A percentile compares a stretch with the other conserved stretches of the same genome.
phyloP scores from a whole-genome alignment of 2,797 vertebrate genomes.

The Fratercula arctica region DNA sequence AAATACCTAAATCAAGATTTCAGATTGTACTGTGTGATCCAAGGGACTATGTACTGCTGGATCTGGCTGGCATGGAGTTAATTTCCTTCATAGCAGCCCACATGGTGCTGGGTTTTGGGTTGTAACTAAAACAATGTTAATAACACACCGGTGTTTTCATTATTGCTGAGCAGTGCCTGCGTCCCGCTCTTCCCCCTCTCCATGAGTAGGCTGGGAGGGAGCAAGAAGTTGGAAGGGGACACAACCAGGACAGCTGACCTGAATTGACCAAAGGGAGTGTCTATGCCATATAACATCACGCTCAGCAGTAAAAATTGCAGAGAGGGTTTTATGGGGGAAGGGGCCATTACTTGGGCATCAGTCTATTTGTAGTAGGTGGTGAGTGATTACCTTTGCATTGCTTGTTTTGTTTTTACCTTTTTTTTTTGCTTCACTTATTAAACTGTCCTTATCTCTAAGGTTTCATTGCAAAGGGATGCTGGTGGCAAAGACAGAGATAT shows the following conservation, averaged over 20 bases:
- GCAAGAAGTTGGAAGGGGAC: not conserved
- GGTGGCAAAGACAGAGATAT: not conserved
- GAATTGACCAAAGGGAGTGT: not conserved
- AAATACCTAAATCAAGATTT: not conserved
- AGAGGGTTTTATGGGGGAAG: not conserved
- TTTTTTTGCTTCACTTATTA: not conserved
- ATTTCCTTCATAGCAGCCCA: not conserved
- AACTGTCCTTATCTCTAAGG: rapidly evolving
- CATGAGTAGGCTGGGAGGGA: not conserved
- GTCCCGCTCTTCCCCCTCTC: not conserved
- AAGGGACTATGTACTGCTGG: not conserved
- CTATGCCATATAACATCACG: not conserved
- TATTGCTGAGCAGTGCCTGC: not conserved
- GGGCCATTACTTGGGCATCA: not conserved
- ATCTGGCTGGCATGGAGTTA: not conserved
- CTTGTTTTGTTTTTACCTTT: not conserved
- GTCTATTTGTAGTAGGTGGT: not conserved
- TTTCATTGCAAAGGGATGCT: not conserved
- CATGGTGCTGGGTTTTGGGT: not conserved
- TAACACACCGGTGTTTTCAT: not conserved
- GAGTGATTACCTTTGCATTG: not conserved
- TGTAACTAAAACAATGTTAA: not conserved
- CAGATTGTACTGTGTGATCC: not conserved
- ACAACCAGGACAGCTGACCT: not conserved
- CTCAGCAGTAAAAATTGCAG: not conserved